A percentile compares a stretch with the other conserved stretches of the same genome.
These are phyloP conservation scores for Quadroppia sp. DNA, from an alignment of 2,888 invertebrate species.

Conservation along the genomic window DNA sequence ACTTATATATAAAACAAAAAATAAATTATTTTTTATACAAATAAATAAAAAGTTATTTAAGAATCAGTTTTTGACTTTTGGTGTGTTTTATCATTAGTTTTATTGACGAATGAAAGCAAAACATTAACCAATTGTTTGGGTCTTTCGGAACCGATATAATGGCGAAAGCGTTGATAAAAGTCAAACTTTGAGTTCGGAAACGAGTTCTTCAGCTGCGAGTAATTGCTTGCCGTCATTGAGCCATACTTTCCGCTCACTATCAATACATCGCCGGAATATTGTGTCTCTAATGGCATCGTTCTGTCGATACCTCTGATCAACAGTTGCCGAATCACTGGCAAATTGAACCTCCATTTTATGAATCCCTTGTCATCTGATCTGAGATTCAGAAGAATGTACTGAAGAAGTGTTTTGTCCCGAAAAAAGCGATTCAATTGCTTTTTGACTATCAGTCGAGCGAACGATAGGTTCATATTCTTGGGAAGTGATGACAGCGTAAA, in stretches of 20 bases:
- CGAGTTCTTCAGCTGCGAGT: background rate
- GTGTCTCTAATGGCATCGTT: background rate
- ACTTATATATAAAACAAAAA: too few relatives aligned
- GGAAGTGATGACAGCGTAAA: background rate
- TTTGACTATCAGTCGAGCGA: background rate
- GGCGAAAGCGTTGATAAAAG: background rate
- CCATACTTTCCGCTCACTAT: background rate
- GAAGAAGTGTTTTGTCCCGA: background rate
- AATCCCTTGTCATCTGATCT: background rate
- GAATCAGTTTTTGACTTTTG: too few relatives aligned
- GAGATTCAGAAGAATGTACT: background rate
- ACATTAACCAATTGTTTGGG: background rate
- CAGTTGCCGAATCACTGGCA: constrained; percentile 23
- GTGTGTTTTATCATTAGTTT: too few relatives aligned
- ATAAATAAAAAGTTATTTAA: too few relatives aligned
- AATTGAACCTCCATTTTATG: constrained; percentile 26
- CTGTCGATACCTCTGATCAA: background rate
- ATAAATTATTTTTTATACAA: too few relatives aligned
- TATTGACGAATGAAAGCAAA: background rate
- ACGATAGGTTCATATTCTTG: background rate
- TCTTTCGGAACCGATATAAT: background rate
- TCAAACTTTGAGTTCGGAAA: constrained; percentile 10
- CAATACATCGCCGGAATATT: background rate
- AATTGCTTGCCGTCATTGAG: constrained; percentile 8
- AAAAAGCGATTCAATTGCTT: background rate